Evolutionary conservation across 2,113 vertebrate species (phyloP), one percentile per base, ranked within the genome.

Genomic region (Dipodomys ordii): DNA sequence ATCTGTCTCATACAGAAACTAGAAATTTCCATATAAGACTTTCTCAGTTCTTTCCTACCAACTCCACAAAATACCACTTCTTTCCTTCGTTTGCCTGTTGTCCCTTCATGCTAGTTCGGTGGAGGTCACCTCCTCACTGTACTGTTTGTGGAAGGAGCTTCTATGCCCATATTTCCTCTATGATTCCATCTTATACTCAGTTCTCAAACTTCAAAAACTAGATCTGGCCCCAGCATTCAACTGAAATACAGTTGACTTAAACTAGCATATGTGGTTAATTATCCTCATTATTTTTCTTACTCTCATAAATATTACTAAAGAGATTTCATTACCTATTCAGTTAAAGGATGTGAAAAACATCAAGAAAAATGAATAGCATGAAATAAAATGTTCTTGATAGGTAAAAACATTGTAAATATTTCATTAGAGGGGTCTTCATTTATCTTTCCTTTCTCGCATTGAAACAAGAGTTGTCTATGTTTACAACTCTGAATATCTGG

Each of bases 271-370:
- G n/a, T 67, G 15, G 62, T 23, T 25, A 64, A 64, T 23, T 64
- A 64, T 80, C 8, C 10, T 35, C 18, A 71, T 49, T 20, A 65
- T 60, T 67, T 87, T 73, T 87, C 6, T 77, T 57, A 68, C 62
- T 60, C 0, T 68, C 16, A 25, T 88, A 87, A 81, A 22, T 65
- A 65, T 76, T 23, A 60, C 13, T 57, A 85, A 84, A n/a, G 2
- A 35, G 74, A 84, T 81, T 57, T 71, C 49, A 3, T 20, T 62
- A 88, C 2, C 62, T 22, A 62, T 44, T 88, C 22, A 79, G 30
- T 69, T 9, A 74, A 76, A 95, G 69, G 32, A 39, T 69, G 88
- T 83, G 78, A 46, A 23, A 91, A 93, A 82, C 62, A 49, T 18
- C 68, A 82, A 78, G 20, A 92, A 80, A 78, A 83, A 27, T 77